Evolutionary conservation across 1,140 invertebrate species (phyloP).

Genomic region (Helicoverpa armigera): DNA sequence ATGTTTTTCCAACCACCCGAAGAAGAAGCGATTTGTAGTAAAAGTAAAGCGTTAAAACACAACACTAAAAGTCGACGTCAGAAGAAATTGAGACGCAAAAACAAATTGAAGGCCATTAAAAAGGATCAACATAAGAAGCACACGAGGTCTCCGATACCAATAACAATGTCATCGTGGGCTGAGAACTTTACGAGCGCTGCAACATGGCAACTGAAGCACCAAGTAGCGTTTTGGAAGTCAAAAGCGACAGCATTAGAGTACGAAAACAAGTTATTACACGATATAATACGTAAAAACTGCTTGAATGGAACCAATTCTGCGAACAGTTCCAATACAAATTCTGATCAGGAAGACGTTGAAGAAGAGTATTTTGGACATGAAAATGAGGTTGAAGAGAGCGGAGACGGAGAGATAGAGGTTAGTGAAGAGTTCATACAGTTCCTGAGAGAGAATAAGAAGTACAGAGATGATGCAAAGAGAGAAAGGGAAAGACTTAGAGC

Average conservation of each 20-base stretch:
- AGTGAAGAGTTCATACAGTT: slow-evolving; percentile 90
- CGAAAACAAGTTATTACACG: slow-evolving; percentile 88
- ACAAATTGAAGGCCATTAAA: slow-evolving; percentile 45
- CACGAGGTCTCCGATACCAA: slow-evolving; percentile 49
- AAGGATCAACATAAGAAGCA: slow-evolving; percentile 50
- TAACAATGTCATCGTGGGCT: slow-evolving; percentile 77
- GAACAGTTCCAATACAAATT: slow-evolving; percentile 27
- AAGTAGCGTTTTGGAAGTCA: slow-evolving; percentile 90
- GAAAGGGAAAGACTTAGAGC: slow-evolving; percentile 84
- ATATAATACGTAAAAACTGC: slow-evolving; percentile 80
- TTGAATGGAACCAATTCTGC: slow-evolving; percentile 7
- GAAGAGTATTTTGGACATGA: slow-evolving; percentile 37
- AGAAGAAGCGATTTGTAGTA: slow-evolving; percentile 43
- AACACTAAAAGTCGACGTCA: slow-evolving; percentile 53
- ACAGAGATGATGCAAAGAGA: slow-evolving; percentile 83
- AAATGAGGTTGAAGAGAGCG: slow-evolving; percentile 39
- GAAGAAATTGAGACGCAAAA: slow-evolving; percentile 51
- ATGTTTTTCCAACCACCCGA: slow-evolving; percentile 61
- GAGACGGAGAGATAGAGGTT: slow-evolving; percentile 85
- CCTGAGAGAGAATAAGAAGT: slow-evolving; percentile 87
- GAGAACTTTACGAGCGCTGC: slow-evolving; percentile 72
- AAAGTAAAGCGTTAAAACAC: slow-evolving; percentile 43
- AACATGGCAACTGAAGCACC: slow-evolving; percentile 86
- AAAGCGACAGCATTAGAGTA: slow-evolving; percentile 88
- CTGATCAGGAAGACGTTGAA: slow-evolving; percentile 12